Evolutionary conservation across 2,888 invertebrate genomes (phyloP).

Genomic region (Eilema depressum): DNA sequence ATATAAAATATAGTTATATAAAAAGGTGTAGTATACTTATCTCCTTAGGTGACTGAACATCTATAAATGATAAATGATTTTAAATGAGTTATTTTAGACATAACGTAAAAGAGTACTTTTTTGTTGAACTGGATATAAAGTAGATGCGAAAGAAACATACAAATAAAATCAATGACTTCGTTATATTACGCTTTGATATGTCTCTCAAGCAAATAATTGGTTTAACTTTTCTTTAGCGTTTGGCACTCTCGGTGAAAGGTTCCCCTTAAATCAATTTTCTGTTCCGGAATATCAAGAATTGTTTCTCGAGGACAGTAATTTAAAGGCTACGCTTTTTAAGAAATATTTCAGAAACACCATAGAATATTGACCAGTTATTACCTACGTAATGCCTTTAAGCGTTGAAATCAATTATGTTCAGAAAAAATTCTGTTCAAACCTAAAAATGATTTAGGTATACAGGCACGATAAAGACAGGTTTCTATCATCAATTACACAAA

Average conservation of each 20-base stretch:
- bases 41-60: too few relatives aligned
- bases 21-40: too few relatives aligned
- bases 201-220: slow-evolving; percentile 63
- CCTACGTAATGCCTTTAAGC: neutral
- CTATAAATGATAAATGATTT: too few relatives aligned
- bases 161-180: slow-evolving; percentile 32
- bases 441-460: too few relatives aligned
- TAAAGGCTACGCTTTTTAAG: neutral
- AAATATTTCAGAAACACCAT: neutral
- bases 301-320: slow-evolving; percentile 38
- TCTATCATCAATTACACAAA: too few relatives aligned
- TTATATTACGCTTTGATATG: slow-evolving; percentile 47
- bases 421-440: too few relatives aligned
- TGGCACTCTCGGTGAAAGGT: slow-evolving; percentile 73
- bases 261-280: slow-evolving; percentile 69
- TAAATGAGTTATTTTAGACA: too few relatives aligned
- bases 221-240: slow-evolving; percentile 67
- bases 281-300: slow-evolving; percentile 55
- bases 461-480: too few relatives aligned
- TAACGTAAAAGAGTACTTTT: too few relatives aligned
- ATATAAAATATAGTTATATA: too few relatives aligned
- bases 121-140: neutral
- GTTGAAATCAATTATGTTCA: neutral
- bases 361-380: neutral
- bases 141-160: slow-evolving; percentile 24